Evolutionary conservation across 1,140 invertebrate genomes (phyloP), one percentile per base, ranked within the genome.

Genomic region (Acromyrmex echinatior): DNA sequence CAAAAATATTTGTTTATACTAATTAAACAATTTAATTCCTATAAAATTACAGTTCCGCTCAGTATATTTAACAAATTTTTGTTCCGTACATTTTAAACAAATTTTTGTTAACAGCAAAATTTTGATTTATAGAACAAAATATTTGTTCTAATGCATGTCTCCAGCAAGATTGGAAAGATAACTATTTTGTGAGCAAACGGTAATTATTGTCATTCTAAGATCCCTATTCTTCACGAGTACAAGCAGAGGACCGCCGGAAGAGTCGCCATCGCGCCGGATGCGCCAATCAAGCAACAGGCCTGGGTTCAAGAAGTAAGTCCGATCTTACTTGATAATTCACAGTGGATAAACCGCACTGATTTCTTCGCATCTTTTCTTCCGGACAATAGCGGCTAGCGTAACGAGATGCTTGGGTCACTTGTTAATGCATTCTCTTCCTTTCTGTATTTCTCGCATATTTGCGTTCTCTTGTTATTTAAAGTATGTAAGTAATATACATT

Each of bases 221-320:
- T 97, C 77, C 97, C 97, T 3, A 97, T 97, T 86, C 95, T 97
- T 66, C 96, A 97, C 91, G 97, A 98, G 86, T 97, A 97, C 90
- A 96, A 97, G 91, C 97, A 97, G 92, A 94, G 96, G 82, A 96
- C 92, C 51, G 94, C 96, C 74, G 95, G 96, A 88, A 95, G 96
- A 87, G 94, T 96, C 18, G 96, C 97, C 21, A 97, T 97, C 35
- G 97, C 97, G 45, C 97, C 97, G 62, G 97, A 97, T 94, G 96
- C 96, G 18, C 97, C 97, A n/a, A 96, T 97, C 35, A 97, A 97
- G 92, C 96, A 97, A 58, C 94, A 96, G 82, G 96, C 96, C 56
- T 96, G 96, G 96, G 95, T 96, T 89, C 95, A 96, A 86, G 95
- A 96, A 92, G 95, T 95, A 87, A 93, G 93, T 79, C 9, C 53